A percentile compares a stretch with the other conserved stretches of the same genome.
phyloP scores from a whole-genome alignment of 2,888 invertebrate genomes.

The Eupithecia subumbrata region DNA sequence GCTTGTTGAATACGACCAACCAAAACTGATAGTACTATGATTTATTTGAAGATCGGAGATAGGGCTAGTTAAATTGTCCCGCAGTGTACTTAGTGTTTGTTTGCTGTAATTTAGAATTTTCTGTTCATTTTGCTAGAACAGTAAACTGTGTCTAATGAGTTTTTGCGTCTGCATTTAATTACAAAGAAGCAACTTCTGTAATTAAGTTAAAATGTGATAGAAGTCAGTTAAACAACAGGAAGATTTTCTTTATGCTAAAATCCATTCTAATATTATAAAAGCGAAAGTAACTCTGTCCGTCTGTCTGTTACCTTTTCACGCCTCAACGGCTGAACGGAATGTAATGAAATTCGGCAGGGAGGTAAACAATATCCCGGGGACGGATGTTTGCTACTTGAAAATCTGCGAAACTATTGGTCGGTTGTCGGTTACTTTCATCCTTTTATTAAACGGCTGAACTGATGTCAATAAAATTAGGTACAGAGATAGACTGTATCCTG shows the following conservation, averaged over 20 bases:
- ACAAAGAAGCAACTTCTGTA: neutral
- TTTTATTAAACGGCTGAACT: neutral
- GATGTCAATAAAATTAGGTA: neutral
- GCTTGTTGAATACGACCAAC: slow-evolving; percentile 27
- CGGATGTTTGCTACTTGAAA: too few relatives aligned
- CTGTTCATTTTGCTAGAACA: slow-evolving; percentile 11
- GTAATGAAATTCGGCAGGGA: too few relatives aligned
- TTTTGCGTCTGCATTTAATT: slow-evolving; percentile 12
- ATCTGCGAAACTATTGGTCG: neutral
- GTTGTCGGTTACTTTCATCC: neutral
- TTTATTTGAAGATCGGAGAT: slow-evolving; percentile 17
- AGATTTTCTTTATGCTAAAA: neutral
- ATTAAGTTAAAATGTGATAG: slow-evolving; percentile 8
- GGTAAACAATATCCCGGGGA: too few relatives aligned
- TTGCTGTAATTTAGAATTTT: neutral
- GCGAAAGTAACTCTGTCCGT: neutral
- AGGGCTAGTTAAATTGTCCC: neutral
- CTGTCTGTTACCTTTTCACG: too few relatives aligned
- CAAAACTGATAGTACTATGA: slow-evolving; percentile 23
- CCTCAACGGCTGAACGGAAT: too few relatives aligned
- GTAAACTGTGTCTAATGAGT: slow-evolving; percentile 11
- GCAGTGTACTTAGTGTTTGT: slow-evolving; percentile 6
- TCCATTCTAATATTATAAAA: neutral
- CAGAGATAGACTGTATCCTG: neutral
- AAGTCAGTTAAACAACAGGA: neutral